A percentile compares a stretch with the other conserved stretches of the same genome.
Evolutionary conservation across 2,888 invertebrate genomes (phyloP).

Genomic region (Schizaphis graminum): DNA sequence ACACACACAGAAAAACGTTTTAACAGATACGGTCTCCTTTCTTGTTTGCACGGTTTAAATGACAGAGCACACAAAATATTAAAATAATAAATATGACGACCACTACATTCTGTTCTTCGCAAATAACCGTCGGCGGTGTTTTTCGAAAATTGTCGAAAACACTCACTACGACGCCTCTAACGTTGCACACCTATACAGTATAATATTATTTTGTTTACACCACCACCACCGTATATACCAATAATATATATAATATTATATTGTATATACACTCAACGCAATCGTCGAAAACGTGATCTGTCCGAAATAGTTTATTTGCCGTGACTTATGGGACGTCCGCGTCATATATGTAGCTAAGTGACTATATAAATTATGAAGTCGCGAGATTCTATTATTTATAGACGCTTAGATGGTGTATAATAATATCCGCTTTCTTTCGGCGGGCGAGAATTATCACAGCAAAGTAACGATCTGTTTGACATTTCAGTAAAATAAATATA

Average conservation of each 20-base stretch:
- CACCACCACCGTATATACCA: background rate
- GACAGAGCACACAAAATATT: conserved; percentile 31
- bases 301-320: background rate
- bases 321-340: background rate
- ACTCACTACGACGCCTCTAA: background rate
- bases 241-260: background rate
- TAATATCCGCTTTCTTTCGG: background rate
- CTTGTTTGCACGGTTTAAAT: conserved; percentile 53
- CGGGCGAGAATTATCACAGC: no score
- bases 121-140: conserved; percentile 16
- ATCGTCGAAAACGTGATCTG: conserved; percentile 6
- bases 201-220: background rate
- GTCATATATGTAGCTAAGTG: background rate
- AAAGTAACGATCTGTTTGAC: no score
- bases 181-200: conserved; percentile 1
- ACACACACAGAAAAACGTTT: conserved; percentile 14
- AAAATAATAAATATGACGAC: background rate
- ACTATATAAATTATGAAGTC: no score
- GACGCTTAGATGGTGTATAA: no score
- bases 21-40: conserved; percentile 9
- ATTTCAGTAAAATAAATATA: no score
- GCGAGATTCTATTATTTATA: no score
- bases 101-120: conserved; percentile 31
- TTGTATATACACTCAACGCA: background rate
- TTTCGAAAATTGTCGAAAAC: background rate